A percentile compares a stretch with the other conserved stretches of the same genome.
Conservation (phyloP, 2,113 vertebrate genomes). For the Ptychochromis oligacanthus region DNA sequence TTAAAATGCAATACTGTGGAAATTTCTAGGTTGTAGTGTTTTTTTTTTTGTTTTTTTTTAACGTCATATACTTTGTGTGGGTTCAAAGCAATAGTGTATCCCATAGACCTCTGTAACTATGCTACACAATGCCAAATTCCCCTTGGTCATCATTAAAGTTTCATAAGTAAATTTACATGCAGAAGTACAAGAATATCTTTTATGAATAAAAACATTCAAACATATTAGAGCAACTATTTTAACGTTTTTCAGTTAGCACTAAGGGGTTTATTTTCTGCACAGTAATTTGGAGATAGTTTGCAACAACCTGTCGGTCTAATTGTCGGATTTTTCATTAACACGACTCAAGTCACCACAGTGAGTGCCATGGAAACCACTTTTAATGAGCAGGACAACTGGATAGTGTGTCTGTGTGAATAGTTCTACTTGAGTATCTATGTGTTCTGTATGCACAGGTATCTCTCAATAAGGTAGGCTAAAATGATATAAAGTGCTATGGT, state of each 20-base stretch:
- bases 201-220: background rate
- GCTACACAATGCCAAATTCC: background rate
- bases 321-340: slow-evolving; percentile 32
- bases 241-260: background rate
- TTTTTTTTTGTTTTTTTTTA: background rate
- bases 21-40: background rate
- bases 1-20: background rate
- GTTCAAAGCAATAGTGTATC: background rate
- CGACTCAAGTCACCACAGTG: slow-evolving; percentile 5
- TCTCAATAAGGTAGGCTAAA: slow-evolving; percentile 30
- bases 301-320: slow-evolving; percentile 33
- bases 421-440: background rate
- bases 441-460: background rate
- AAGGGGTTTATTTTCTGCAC: background rate
- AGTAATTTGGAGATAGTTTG: slow-evolving; percentile 3
- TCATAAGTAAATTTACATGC: background rate
- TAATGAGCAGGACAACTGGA: slow-evolving; percentile 12
- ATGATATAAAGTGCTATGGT: slow-evolving; percentile 39
- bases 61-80: background rate
- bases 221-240: slow-evolving; percentile 4
- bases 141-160: slow-evolving; percentile 26
- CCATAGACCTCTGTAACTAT: background rate
- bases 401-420: background rate
- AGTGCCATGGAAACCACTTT: slow-evolving; percentile 33
- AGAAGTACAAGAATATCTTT: slow-evolving; percentile 6